Conservation (phyloP, 2,797 vertebrate genomes). For the Paedocypris micromegethes region DNA sequence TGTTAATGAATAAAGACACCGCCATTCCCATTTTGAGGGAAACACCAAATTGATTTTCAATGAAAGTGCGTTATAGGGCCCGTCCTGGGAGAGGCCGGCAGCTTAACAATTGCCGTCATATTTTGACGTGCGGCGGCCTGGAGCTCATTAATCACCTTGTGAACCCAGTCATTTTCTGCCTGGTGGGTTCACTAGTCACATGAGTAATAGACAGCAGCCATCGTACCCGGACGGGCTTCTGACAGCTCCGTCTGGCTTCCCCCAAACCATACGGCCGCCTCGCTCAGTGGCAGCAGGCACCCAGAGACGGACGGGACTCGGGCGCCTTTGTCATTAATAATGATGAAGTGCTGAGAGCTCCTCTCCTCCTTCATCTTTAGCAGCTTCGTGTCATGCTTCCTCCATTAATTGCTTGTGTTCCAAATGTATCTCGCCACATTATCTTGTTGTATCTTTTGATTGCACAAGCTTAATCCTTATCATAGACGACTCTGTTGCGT, state of each 20-base stretch:
- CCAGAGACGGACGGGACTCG: constrained; percentile 49
- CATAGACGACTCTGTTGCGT: constrained; percentile 75
- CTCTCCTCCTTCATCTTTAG: constrained; percentile 62
- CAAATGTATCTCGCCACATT: constrained; percentile 75
- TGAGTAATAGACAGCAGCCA: constrained; percentile 65
- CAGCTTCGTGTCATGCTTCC: constrained; percentile 71
- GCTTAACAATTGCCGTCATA: constrained; percentile 64
- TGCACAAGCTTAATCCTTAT: constrained; percentile 77
- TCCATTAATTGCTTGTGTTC: constrained; percentile 72
- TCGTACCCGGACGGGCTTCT: constrained; percentile 55
- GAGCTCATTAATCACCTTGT: constrained; percentile 73
- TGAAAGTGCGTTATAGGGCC: constrained; percentile 50
- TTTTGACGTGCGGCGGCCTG: constrained; percentile 65
- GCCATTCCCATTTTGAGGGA: constrained; percentile 48
- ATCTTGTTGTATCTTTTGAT: constrained; percentile 83
- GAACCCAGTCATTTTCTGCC: constrained; percentile 69
- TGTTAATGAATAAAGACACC: constrained; percentile 50
- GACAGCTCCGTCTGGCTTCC: constrained; percentile 68
- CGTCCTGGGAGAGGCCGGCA: constrained; percentile 49
- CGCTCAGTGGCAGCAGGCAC: constrained; percentile 51
- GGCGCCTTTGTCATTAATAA: constrained; percentile 63
- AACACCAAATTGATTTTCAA: constrained; percentile 62
- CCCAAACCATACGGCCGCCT: constrained; percentile 52
- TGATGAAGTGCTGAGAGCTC: constrained; percentile 65
- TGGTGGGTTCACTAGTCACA: constrained; percentile 66